Evolutionary conservation across 2,797 vertebrate genomes (phyloP), one percentile per base, ranked within the genome.

Genomic region (Danio albolineatus): DNA sequence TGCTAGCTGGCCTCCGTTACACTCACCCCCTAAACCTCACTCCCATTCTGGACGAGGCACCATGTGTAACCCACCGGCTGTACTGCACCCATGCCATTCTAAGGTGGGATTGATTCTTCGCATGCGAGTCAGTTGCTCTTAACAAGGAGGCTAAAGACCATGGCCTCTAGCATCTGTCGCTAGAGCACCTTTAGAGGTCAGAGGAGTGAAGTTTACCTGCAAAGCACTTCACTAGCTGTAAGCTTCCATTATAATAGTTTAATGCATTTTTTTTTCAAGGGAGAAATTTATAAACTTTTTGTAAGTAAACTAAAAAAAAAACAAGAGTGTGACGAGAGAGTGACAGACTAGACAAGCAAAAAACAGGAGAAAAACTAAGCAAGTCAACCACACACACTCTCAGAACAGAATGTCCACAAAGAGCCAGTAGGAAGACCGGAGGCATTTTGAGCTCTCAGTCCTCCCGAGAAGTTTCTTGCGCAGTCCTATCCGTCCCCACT

Each of bases 321-420:
- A 28, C 5, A 7, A 1, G 14, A 51, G 28, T 69, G 21, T 51
- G 48, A 51, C 0, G 14, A 51, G 14, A n/a, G 14, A 67, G 65
- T 67, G 21, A 51, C 44, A 74, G 7, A 44, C 14, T 16, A 36
- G 7, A 17, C 4, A 17, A 9, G 9, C n/a, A 76, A 76, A 56
- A 49, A 19, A 38, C 14, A 44, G 28, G 16, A 10, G n/a, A 46
- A 78, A 78, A 43, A 16, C 62, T 73, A 69, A 48, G 43, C 6
- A 17, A 28, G 28, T 80, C 54, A 73, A 60, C 67, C 80, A 76
- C 65, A 73, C 39, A 67, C 46, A 64, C 53, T 73, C 46, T 57
- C 38, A 14, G 9, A 70, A 73, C 53, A 44, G 70, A 81, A 74
- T 51, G 66, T 46, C 59, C 44, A 21, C 28, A 79, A 62, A 61